A percentile compares a stretch with the other conserved stretches of the same genome.
phyloP scores from a whole-genome alignment of 2,888 invertebrate genomes.

The Brenthis ino region DNA sequence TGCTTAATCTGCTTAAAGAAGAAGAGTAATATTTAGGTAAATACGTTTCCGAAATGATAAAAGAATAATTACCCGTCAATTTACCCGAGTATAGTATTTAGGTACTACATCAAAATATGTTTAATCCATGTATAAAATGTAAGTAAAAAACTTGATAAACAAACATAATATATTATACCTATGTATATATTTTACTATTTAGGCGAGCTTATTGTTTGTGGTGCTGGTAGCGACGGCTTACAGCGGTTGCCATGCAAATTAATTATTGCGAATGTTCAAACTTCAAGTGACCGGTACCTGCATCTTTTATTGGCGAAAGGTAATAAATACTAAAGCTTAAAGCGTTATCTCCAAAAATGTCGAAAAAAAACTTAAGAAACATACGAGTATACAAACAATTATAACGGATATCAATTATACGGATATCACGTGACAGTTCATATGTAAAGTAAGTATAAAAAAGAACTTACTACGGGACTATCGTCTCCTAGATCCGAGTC shows the following conservation, averaged over 20 bases:
- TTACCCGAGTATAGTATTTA: no score
- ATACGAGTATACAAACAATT: not conserved
- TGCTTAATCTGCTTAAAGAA: not conserved
- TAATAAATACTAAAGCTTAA: not conserved
- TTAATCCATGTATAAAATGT: no score
- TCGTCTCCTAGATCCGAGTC: slow-evolving; percentile 90
- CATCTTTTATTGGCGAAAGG: not conserved
- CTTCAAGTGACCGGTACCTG: not conserved
- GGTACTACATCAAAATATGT: no score
- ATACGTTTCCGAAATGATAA: no score
- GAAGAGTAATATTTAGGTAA: not conserved
- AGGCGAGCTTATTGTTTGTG: slow-evolving; percentile 8
- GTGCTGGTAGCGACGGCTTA: slow-evolving; percentile 26
- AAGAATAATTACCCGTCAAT: no score
- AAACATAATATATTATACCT: not conserved
- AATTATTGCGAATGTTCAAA: not conserved
- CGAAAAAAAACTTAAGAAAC: no score
- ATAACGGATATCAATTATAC: not conserved
- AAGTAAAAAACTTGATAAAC: no score
- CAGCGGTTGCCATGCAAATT: slow-evolving; percentile 24
- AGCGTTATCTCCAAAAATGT: no score
- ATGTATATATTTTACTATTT: not conserved
- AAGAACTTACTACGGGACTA: slow-evolving; percentile 86
- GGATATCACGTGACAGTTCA: not conserved
- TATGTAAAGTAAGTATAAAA: slow-evolving; percentile 6